Conservation (phyloP, 2,113 vertebrate species). For the Epinephelus moara region DNA sequence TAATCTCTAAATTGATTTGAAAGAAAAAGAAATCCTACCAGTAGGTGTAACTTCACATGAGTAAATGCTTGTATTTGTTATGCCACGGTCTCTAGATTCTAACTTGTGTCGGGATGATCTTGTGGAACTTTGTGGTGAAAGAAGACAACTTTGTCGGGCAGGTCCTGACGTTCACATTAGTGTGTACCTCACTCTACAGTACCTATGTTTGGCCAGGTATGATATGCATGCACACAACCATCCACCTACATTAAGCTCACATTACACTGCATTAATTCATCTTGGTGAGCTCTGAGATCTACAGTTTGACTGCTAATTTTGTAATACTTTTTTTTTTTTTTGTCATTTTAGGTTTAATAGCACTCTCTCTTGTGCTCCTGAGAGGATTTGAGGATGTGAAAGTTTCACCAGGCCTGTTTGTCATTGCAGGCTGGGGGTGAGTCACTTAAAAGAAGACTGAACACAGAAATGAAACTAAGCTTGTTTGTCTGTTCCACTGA, state of each 20-base stretch:
- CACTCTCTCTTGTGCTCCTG: slow-evolving; percentile 91
- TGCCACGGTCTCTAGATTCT: slow-evolving; percentile 82
- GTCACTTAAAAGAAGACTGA: slow-evolving; percentile 57
- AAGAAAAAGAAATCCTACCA: not conserved
- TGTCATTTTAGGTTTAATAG: slow-evolving; percentile 88
- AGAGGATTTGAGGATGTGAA: slow-evolving; percentile 87
- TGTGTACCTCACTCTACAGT: slow-evolving; percentile 93
- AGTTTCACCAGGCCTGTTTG: slow-evolving; percentile 86
- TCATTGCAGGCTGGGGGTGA: slow-evolving; percentile 96
- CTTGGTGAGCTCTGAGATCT: not conserved
- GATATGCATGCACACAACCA: not conserved
- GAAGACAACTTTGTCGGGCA: slow-evolving; percentile 87
- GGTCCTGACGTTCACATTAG: slow-evolving; percentile 90
- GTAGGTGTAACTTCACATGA: not conserved
- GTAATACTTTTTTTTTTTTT: slow-evolving; percentile 7
- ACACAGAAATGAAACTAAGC: slow-evolving; percentile 21
- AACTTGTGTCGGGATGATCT: slow-evolving; percentile 92
- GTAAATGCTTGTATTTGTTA: not conserved
- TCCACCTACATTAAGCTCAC: not conserved
- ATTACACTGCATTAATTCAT: not conserved
- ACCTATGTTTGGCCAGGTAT: slow-evolving; percentile 96
- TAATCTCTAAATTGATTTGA: not conserved
- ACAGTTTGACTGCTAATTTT: not conserved
- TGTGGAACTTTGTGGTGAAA: slow-evolving; percentile 91
- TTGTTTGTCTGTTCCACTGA: not conserved